These are phyloP conservation scores for Dysmachus trigonus DNA, from an alignment of 2,888 invertebrate species.

Conservation along the genomic window DNA sequence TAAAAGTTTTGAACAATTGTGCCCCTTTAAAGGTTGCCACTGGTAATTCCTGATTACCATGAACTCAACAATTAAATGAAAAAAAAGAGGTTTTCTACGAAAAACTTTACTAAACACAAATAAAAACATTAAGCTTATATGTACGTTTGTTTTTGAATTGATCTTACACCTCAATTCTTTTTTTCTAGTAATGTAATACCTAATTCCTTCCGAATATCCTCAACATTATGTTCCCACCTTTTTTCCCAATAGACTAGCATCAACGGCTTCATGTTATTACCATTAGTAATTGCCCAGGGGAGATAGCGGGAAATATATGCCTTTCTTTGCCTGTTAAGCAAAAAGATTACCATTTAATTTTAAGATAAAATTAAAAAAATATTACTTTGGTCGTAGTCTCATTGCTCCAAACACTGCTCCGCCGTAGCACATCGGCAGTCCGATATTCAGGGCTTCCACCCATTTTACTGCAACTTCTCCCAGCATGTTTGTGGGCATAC, in stretches of 20 bases:
- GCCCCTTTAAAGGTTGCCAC: no score
- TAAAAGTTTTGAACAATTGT: no score
- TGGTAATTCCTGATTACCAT: background rate
- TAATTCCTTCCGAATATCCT: conserved; percentile 82
- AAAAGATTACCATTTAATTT: conserved; percentile 66
- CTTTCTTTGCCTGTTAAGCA: conserved; percentile 70
- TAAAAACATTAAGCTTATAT: background rate
- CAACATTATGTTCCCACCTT: conserved; percentile 88
- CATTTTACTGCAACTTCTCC: conserved; percentile 95
- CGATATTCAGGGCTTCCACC: conserved; percentile 96
- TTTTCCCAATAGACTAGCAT: conserved; percentile 92
- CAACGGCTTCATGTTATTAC: conserved; percentile 78
- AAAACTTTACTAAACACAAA: background rate
- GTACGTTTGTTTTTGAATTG: background rate
- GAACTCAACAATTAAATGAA: background rate
- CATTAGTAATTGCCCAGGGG: conserved; percentile 87
- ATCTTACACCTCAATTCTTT: background rate
- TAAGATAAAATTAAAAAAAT: background rate
- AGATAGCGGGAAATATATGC: conserved; percentile 80
- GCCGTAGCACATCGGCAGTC: conserved; percentile 93
- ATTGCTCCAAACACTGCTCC: conserved; percentile 93
- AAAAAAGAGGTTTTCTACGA: background rate
- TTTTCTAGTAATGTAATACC: conserved; percentile 72
- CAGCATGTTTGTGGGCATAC: conserved; percentile 94
- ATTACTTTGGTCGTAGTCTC: conserved; percentile 79